Evolutionary conservation across 1,140 invertebrate species (phyloP).

Genomic region (Cheumatopsyche charites): DNA sequence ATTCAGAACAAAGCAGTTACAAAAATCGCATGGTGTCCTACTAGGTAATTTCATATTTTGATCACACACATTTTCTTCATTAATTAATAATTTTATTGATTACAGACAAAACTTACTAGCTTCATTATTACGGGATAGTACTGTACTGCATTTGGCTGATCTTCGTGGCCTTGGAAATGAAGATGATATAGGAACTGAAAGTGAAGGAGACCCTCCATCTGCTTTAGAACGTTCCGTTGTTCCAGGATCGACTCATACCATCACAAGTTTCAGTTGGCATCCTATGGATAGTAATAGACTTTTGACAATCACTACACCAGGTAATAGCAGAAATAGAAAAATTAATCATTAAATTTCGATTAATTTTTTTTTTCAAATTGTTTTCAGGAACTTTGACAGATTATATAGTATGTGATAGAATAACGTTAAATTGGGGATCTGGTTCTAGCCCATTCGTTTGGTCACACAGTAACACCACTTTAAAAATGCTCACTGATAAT

Average conservation of each 20-base stretch:
- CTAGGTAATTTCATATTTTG: slow-evolving; percentile 68
- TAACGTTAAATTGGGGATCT: slow-evolving; percentile 78
- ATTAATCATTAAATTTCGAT: too few relatives aligned
- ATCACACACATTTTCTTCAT: not conserved
- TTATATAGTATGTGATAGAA: slow-evolving; percentile 79
- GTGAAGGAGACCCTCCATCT: slow-evolving; percentile 61
- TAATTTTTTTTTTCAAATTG: not conserved
- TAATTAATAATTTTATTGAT: too few relatives aligned
- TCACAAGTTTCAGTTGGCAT: slow-evolving; percentile 86
- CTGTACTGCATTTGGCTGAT: slow-evolving; percentile 75
- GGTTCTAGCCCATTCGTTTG: slow-evolving; percentile 73
- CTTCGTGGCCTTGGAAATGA: slow-evolving; percentile 74
- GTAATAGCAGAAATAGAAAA: slow-evolving; percentile 49
- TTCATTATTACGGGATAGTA: slow-evolving; percentile 74
- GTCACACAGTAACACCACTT: slow-evolving; percentile 73
- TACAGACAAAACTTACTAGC: slow-evolving; percentile 76
- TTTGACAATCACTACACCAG: slow-evolving; percentile 69
- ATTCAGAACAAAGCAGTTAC: slow-evolving; percentile 72
- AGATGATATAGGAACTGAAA: slow-evolving; percentile 72
- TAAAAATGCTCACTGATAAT: slow-evolving; percentile 66
- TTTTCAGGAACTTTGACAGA: slow-evolving; percentile 67
- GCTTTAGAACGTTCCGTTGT: slow-evolving; percentile 75
- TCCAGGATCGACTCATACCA: slow-evolving; percentile 58
- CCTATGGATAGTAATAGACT: slow-evolving; percentile 77
- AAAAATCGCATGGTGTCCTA: slow-evolving; percentile 88